Percentiles rank a stretch among this genome's conserved stretches.
Conservation (phyloP, 1,140 invertebrate species). For the Chrysomallon squamiferum region DNA sequence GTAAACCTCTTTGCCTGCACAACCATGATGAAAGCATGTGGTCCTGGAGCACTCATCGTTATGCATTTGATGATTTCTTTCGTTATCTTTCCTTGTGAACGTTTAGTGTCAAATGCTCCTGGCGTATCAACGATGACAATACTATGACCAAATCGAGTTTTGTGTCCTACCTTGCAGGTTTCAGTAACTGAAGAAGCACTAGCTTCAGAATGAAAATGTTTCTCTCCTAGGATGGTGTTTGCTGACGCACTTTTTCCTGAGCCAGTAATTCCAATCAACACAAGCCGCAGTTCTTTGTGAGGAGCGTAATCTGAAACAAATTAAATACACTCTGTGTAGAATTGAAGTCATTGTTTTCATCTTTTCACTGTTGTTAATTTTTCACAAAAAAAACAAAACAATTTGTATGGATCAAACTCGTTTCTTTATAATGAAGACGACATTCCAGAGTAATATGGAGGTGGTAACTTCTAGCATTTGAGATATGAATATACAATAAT, state of each 20-base stretch:
- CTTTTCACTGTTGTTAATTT: too few relatives aligned
- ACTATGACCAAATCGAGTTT: background rate
- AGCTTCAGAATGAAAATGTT: background rate
- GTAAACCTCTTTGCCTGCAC: conserved; percentile 17
- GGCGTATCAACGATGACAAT: conserved; percentile 19
- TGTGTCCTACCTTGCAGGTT: background rate
- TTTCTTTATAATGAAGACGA: too few relatives aligned
- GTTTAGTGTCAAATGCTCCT: conserved; percentile 18
- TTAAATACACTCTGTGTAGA: too few relatives aligned
- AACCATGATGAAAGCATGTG: conserved; percentile 24
- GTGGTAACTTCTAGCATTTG: too few relatives aligned
- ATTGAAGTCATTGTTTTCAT: too few relatives aligned
- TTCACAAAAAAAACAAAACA: too few relatives aligned
- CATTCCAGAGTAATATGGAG: too few relatives aligned
- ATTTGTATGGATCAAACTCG: too few relatives aligned
- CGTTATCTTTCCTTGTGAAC: background rate
- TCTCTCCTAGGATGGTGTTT: conserved; percentile 11
- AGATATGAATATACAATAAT: too few relatives aligned
- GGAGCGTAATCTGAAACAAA: too few relatives aligned
- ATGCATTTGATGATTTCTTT: conserved; percentile 24
- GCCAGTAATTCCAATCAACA: conserved; percentile 14
- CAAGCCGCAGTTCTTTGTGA: conserved; percentile 14
- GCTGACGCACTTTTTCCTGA: conserved; percentile 12
- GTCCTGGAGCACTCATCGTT: conserved; percentile 20
- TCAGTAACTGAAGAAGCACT: background rate